Conservation (phyloP, 2,888 invertebrate genomes). For the Athalia rosae region DNA sequence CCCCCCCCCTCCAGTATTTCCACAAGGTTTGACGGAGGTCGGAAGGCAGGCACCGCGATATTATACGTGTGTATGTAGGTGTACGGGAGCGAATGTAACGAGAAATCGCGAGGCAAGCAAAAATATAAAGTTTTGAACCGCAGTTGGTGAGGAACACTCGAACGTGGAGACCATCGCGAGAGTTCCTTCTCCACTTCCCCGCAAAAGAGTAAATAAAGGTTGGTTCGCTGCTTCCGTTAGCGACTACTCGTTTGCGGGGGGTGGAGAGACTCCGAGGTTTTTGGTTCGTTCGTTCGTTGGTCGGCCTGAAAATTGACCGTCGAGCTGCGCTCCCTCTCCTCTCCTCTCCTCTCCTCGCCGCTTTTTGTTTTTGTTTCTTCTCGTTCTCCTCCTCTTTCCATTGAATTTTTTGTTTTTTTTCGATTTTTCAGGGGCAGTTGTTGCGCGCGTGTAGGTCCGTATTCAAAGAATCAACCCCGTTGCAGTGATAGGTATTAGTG, state of each 20-base stretch:
- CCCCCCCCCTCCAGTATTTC: too few species aligned
- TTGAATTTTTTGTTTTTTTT: slow-evolving; percentile 11
- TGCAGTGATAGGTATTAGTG: slow-evolving; percentile 52
- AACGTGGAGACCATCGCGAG: slow-evolving; percentile 14
- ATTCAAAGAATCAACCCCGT: slow-evolving; percentile 46
- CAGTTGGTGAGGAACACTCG: slow-evolving; percentile 10
- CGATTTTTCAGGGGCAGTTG: background rate
- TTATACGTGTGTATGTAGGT: background rate
- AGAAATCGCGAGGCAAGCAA: slow-evolving; percentile 39
- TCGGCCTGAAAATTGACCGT: slow-evolving; percentile 33
- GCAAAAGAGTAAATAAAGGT: slow-evolving; percentile 38
- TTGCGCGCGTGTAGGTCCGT: background rate
- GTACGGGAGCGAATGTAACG: background rate
- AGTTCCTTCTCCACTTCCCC: background rate
- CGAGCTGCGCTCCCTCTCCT: background rate
- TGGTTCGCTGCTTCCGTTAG: background rate
- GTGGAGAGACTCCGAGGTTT: slow-evolving; percentile 16
- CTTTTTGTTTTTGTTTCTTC: slow-evolving; percentile 1
- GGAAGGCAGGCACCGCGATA: too few species aligned
- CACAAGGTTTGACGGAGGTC: too few species aligned
- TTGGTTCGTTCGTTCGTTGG: slow-evolving; percentile 23
- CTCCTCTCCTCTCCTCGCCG: slow-evolving; percentile 15
- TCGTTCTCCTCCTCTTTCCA: background rate
- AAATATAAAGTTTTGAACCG: slow-evolving; percentile 32
- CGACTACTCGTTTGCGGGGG: background rate